A percentile compares a stretch with the other conserved stretches of the same genome.
Evolutionary conservation across 2,113 vertebrate genomes (phyloP).

Genomic region (Xiphophorus maculatus): DNA sequence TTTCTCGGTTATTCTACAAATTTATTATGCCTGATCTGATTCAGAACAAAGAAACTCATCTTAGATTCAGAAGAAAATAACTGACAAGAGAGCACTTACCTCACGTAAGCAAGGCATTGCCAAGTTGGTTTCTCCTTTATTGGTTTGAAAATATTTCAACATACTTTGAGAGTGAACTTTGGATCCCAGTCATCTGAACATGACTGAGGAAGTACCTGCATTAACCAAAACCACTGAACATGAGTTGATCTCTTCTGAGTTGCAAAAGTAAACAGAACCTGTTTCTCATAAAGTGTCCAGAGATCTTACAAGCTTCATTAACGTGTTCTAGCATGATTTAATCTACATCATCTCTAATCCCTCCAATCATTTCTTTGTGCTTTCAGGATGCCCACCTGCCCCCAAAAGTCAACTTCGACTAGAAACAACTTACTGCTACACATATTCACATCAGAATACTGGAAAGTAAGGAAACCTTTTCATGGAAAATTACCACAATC

Average conservation of each 20-base stretch:
- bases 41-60: too few relatives aligned
- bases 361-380: background rate
- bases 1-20: too few relatives aligned
- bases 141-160: background rate
- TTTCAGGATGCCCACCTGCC: background rate
- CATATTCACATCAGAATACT: too few relatives aligned
- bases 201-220: slow-evolving; percentile 24
- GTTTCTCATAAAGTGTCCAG: background rate
- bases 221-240: background rate
- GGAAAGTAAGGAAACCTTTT: too few relatives aligned
- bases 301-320: too few relatives aligned
- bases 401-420: background rate
- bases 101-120: too few relatives aligned
- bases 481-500: too few relatives aligned
- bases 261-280: background rate
- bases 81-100: too few relatives aligned
- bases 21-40: too few relatives aligned
- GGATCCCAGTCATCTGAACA: slow-evolving; percentile 40
- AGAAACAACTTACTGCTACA: too few relatives aligned
- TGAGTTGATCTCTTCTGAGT: background rate
- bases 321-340: too few relatives aligned
- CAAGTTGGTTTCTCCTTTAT: background rate
- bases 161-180: slow-evolving; percentile 44
- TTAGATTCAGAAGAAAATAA: too few relatives aligned
- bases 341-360: background rate